Conservation (phyloP, 1,140 invertebrate genomes). For the Leptinotarsa lineolata region DNA sequence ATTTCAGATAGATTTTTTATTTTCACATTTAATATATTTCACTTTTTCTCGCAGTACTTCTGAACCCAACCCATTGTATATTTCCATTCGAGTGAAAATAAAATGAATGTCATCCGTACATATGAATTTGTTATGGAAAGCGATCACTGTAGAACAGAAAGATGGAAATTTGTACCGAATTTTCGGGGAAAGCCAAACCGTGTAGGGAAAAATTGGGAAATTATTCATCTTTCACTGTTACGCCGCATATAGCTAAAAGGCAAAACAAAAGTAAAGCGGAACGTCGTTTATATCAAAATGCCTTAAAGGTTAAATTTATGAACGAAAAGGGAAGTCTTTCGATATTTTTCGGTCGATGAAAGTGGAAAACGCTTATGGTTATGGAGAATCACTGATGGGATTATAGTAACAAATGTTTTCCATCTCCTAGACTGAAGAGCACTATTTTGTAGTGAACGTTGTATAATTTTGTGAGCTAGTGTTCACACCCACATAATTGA, state of each 20-base stretch:
- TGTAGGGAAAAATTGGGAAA: constrained; percentile 28
- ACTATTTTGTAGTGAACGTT: too few relatives aligned
- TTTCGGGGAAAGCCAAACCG: constrained; percentile 27
- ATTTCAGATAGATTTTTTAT: too few relatives aligned
- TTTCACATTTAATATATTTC: too few relatives aligned
- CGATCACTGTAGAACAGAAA: constrained; percentile 26
- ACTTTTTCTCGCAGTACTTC: not conserved
- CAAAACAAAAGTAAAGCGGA: constrained; percentile 31
- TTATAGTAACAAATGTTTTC: not conserved
- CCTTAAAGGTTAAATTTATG: constrained; percentile 24
- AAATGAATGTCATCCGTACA: not conserved
- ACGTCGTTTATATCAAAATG: constrained; percentile 29
- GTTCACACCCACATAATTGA: too few relatives aligned
- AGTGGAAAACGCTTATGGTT: not conserved
- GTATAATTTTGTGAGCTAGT: too few relatives aligned
- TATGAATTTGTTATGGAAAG: constrained; percentile 1
- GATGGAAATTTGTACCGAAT: constrained; percentile 25
- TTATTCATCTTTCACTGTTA: constrained; percentile 30
- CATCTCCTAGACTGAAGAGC: too few relatives aligned
- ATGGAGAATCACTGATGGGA: not conserved
- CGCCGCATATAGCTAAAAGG: constrained; percentile 16
- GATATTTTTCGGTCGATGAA: constrained; percentile 8
- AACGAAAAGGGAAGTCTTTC: not conserved
- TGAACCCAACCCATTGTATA: not conserved
- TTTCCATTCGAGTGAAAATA: not conserved